These are phyloP conservation scores for Acrossocheilus wenchowensis DNA, from an alignment of 2,797 vertebrate genomes.

Conservation along the genomic window DNA sequence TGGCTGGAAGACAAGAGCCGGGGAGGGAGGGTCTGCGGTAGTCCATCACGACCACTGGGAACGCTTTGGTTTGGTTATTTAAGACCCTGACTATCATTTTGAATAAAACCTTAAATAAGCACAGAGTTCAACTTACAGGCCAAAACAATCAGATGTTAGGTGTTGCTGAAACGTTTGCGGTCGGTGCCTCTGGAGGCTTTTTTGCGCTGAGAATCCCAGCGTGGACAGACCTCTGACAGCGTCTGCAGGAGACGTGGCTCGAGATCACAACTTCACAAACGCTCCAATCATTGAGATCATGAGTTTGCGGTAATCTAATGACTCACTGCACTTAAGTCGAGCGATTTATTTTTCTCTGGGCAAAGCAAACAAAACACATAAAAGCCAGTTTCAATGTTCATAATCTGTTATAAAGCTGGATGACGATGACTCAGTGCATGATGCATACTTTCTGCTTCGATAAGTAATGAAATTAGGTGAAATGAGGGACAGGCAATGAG, in stretches of 20 bases:
- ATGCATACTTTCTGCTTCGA: constrained; percentile 52
- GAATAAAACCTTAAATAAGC: constrained; percentile 48
- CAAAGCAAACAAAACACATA: constrained; percentile 38
- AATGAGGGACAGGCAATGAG: not conserved
- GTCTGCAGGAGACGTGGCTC: constrained; percentile 26
- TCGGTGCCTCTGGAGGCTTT: constrained; percentile 37
- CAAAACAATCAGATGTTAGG: constrained; percentile 52
- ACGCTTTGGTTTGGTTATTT: constrained; percentile 22
- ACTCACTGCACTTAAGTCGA: constrained; percentile 14
- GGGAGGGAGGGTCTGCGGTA: not conserved
- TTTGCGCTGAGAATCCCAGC: constrained; percentile 26
- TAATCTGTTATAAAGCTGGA: constrained; percentile 46
- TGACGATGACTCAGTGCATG: constrained; percentile 45
- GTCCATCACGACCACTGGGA: constrained; percentile 42
- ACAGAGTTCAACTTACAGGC: constrained; percentile 10
- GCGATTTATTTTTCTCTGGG: constrained; percentile 9
- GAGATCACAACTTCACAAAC: constrained; percentile 7
- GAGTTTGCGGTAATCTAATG: constrained; percentile 14
- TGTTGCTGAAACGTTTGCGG: constrained; percentile 43
- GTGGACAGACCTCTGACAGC: constrained; percentile 27
- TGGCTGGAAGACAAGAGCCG: constrained; percentile 26
- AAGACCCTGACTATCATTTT: constrained; percentile 32
- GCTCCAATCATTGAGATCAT: constrained; percentile 1
- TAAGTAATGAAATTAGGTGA: constrained; percentile 39
- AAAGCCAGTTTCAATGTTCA: constrained; percentile 50